Evolutionary conservation across 2,113 vertebrate species (phyloP).

Genomic region (Egretta garzetta): DNA sequence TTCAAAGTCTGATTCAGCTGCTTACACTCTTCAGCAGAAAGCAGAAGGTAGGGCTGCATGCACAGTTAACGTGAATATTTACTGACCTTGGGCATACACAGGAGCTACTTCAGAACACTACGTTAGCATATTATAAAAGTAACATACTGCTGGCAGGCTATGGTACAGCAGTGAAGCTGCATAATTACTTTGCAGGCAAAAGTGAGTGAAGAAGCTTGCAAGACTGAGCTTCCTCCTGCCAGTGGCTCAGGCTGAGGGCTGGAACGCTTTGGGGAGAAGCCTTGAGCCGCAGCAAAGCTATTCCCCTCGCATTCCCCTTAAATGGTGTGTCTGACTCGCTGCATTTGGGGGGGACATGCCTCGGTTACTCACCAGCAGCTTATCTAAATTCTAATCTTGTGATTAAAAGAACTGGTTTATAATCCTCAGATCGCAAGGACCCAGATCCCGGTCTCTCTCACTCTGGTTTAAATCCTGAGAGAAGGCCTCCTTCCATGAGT

Average conservation of each 20-base stretch:
- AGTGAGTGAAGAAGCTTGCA: neutral
- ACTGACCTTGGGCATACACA: neutral
- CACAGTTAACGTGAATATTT: neutral
- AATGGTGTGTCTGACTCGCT: neutral
- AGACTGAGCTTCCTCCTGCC: neutral
- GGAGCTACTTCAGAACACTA: neutral
- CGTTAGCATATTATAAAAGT: rapidly evolving
- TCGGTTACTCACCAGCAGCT: neutral
- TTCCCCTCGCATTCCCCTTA: slow-evolving; percentile 5
- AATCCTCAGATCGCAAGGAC: neutral
- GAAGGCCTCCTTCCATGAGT: neutral
- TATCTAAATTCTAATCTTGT: neutral
- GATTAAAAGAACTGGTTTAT: neutral
- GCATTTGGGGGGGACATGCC: neutral
- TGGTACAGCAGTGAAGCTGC: neutral
- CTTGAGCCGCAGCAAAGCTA: neutral
- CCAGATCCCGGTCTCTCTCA: neutral
- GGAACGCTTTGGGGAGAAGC: neutral
- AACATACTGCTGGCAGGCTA: neutral
- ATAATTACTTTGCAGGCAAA: neutral
- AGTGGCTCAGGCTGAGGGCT: neutral
- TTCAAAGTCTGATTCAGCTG: neutral
- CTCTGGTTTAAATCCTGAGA: neutral
- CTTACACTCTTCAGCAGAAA: neutral
- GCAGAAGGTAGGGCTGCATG: neutral